Conservation (phyloP, 2,888 invertebrate species). For the Norana najaformis region DNA sequence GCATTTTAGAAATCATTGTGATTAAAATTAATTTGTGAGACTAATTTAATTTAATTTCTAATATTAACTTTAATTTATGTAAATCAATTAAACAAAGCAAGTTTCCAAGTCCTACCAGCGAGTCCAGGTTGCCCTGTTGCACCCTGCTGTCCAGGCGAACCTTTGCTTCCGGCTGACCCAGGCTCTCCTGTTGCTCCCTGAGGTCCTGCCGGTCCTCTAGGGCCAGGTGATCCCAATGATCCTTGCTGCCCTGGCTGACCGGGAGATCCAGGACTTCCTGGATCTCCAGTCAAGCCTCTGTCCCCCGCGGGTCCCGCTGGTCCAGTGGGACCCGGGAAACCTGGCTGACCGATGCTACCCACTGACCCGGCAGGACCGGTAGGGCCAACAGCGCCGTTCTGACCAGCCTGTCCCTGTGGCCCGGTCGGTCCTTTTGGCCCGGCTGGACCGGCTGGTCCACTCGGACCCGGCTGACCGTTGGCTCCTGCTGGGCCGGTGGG, state of each 20-base stretch:
- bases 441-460: conserved; percentile 35
- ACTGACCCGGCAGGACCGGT: conserved; percentile 40
- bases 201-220: conserved; percentile 32
- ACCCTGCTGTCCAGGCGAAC: conserved; percentile 36
- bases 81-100: neutral
- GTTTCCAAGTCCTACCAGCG: conserved; percentile 34
- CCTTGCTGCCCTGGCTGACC: conserved; percentile 35
- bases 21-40: neutral
- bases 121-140: conserved; percentile 33
- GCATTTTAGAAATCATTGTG: too few relatives aligned
- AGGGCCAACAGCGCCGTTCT: conserved; percentile 36
- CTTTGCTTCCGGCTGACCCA: conserved; percentile 35
- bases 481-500: conserved; percentile 37
- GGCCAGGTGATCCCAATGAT: conserved; percentile 34
- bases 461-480: conserved; percentile 29
- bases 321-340: conserved; percentile 32
- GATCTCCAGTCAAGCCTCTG: conserved; percentile 37
- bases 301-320: conserved; percentile 31
- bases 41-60: neutral
- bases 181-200: conserved; percentile 33
- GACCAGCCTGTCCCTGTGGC: conserved; percentile 34
- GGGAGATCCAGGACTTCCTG: conserved; percentile 33
- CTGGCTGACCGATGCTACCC: conserved; percentile 33
- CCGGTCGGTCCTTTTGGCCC: conserved; percentile 34
- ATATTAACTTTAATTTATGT: neutral